A percentile compares a stretch with the other conserved stretches of the same genome.
These are phyloP conservation scores for Patiria pectinifera DNA, from an alignment of 53 echinoderm and acorn worm species.

Conservation along the genomic window DNA sequence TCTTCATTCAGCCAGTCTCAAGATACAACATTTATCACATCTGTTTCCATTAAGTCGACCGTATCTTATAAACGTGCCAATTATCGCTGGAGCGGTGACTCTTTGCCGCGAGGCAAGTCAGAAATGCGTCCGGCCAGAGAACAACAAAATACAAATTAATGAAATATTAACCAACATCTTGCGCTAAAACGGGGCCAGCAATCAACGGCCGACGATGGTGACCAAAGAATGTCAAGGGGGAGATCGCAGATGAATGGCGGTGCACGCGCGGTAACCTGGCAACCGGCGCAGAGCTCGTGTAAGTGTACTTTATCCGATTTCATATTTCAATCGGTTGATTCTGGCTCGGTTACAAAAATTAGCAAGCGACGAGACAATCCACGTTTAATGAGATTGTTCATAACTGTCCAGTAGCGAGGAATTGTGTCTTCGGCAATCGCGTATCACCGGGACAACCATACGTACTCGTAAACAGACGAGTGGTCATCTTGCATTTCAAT, in stretches of 20 bases:
- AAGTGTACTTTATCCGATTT: neutral
- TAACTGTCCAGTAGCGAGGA: neutral
- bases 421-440: neutral
- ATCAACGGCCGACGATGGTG: neutral
- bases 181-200: neutral
- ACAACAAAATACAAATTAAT: neutral
- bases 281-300: neutral
- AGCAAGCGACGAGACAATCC: neutral
- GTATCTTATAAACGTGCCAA: constrained; percentile 1
- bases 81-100: neutral
- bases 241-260: neutral
- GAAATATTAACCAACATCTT: neutral
- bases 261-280: constrained; percentile 10
- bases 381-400: no score
- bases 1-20: neutral
- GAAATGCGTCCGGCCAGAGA: neutral
- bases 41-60: neutral
- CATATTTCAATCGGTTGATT: neutral
- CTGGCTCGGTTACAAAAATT: neutral
- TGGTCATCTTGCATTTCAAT: no score
- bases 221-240: neutral
- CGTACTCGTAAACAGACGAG: no score
- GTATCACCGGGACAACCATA: no score
- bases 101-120: neutral
- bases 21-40: neutral